Conservation (phyloP, 1,140 invertebrate genomes). For the Acromyrmex heyeri region DNA sequence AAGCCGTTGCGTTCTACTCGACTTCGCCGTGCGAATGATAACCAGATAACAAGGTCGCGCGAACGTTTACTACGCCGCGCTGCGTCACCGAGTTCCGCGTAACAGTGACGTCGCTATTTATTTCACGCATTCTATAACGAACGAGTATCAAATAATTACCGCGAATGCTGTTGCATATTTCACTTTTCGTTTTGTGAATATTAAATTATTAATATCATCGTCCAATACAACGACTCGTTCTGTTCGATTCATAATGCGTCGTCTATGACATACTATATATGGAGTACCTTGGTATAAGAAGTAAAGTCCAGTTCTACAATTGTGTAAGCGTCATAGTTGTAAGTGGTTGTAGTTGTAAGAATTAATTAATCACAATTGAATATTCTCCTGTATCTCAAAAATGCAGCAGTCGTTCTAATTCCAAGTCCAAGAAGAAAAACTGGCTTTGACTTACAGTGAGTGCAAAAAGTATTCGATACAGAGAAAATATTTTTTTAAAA, state of each 20-base stretch:
- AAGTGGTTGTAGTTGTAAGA: no score
- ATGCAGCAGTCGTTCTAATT: not conserved
- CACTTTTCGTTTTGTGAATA: not conserved
- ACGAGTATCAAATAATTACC: no score
- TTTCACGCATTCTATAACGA: not conserved
- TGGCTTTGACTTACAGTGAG: not conserved
- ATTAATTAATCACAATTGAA: no score
- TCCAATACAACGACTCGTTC: not conserved
- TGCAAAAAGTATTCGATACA: no score
- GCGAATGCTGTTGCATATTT: not conserved
- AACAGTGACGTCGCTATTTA: not conserved
- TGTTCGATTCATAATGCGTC: not conserved
- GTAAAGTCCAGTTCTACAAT: no score
- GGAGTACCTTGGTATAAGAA: no score
- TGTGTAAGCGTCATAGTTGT: no score
- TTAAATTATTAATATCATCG: not conserved
- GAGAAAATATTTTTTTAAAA: no score
- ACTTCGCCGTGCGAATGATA: not conserved
- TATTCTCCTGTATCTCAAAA: not conserved
- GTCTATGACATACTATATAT: no score
- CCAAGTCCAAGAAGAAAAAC: constrained; percentile 43
- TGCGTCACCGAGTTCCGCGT: not conserved
- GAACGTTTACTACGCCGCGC: not conserved
- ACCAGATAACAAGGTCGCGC: not conserved
- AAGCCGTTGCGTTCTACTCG: not conserved